Evolutionary conservation across 2,797 vertebrate species (phyloP).

Genomic region (Urosaurus nigricauda): DNA sequence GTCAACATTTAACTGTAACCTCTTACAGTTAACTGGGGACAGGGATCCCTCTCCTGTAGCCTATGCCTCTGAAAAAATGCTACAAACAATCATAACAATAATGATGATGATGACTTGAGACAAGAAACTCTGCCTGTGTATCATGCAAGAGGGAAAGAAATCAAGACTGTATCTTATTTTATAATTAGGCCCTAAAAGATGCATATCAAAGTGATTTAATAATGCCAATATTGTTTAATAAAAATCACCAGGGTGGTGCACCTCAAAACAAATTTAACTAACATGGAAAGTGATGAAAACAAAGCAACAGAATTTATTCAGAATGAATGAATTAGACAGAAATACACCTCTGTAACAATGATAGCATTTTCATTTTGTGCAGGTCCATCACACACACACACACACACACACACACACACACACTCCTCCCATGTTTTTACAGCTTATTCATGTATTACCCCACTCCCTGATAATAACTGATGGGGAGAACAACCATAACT

Average conservation of each 20-base stretch:
- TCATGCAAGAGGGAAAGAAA: neutral
- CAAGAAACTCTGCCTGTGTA: neutral
- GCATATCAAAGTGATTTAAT: neutral
- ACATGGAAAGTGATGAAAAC: neutral
- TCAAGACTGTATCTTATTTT: neutral
- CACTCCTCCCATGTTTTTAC: too few relatives aligned
- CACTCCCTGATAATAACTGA: too few relatives aligned
- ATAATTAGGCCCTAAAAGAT: neutral
- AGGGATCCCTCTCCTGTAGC: neutral
- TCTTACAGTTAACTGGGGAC: too few relatives aligned
- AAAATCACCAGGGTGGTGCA: neutral
- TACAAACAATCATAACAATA: neutral
- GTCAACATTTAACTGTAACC: neutral
- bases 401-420: too few relatives aligned
- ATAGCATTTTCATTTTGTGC: neutral
- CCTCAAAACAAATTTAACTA: neutral
- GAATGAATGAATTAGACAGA: neutral
- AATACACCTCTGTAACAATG: neutral
- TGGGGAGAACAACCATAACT: too few relatives aligned
- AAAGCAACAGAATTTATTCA: neutral
- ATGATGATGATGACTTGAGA: neutral
- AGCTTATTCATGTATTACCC: too few relatives aligned
- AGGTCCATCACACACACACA: neutral
- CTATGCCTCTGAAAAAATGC: neutral
- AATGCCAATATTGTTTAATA: neutral